Base-by-base conservation (phyloP, 2,797 vertebrate genomes). In the Chiloscyllium punctatum region DNA sequence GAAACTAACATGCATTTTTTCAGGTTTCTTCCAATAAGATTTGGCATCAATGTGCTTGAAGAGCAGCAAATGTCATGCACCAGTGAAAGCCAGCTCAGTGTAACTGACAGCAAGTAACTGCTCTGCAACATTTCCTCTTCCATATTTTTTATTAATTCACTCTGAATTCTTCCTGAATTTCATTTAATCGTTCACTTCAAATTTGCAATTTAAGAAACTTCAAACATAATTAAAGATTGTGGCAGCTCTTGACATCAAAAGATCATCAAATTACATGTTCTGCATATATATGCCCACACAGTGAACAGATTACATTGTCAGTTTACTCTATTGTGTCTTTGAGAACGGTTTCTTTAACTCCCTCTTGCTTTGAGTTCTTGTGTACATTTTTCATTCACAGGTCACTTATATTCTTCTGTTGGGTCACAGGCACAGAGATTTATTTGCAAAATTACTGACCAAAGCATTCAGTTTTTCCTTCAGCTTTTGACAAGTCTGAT, bases 141-240 rank as follows among this genome's bases (percentile, higher is more conserved):
- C 30, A 48, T 95, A 0, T 9, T 57, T 30, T 77, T 95, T 57
- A 57, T 95, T 77, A 77, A 95, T 95, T 74, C 11, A 16, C 48
- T 95, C 71, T 62, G 57, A 62, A 33, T 51, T 53, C 48, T 74
- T 74, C 42, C 15, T 53, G 94, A 95, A 77, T 77, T 95, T 95
- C 27, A 57, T 66, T 77, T 57, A 74, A 77, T 95, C 27, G 15
- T 6, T 25, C 3, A 27, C 51, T 95, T 95, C 77, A 95, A 95
- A 95, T 95, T 95, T 77, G 71, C 53, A 95, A 95, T 95, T 95
- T 53, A n/a, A 95, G 94, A 53, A 57, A 95, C 94, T 95, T 95
- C 94, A 95, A 74, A 95, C 71, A 72, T 74, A 51, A 77, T 95
- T 95, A 95, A 74, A 57, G 71, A 95, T 27, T 33, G 48, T 16